Conservation (phyloP, 2,888 invertebrate species). For the Siphonodentalium dalli region DNA sequence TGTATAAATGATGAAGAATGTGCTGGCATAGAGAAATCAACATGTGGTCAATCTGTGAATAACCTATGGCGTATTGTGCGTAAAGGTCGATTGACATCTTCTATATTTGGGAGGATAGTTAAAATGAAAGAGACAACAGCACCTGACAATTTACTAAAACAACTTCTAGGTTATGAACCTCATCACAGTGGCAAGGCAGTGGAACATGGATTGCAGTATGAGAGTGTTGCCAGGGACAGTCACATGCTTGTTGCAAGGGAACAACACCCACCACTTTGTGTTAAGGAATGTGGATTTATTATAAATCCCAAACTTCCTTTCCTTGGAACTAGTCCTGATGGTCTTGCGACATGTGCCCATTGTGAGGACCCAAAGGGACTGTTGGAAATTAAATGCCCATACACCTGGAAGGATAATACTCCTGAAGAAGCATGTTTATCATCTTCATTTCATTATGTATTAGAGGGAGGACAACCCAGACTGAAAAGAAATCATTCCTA, state of each 20-base stretch:
- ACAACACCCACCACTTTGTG: background rate
- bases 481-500: conserved; percentile 18
- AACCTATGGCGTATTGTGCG: conserved; percentile 4
- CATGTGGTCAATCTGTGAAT: conserved; percentile 10
- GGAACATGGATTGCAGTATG: conserved; percentile 20
- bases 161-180: conserved; percentile 1
- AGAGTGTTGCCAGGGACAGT: conserved; percentile 12
- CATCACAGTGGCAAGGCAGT: background rate
- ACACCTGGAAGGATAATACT: background rate
- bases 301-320: conserved; percentile 7
- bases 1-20: background rate
- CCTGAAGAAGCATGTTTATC: background rate
- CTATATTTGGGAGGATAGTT: conserved; percentile 14
- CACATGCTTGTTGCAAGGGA: background rate
- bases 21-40: conserved; percentile 4
- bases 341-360: background rate
- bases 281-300: conserved; percentile 5
- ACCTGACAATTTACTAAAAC: conserved; percentile 9
- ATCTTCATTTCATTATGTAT: conserved; percentile 8
- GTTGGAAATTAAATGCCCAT: conserved; percentile 7
- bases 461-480: background rate
- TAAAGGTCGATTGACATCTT: conserved; percentile 5
- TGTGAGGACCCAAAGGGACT: background rate
- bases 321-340: conserved; percentile 17
- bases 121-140: background rate